phyloP scores from a whole-genome alignment of 1,140 invertebrate genomes.

The Copidosoma floridanum region DNA sequence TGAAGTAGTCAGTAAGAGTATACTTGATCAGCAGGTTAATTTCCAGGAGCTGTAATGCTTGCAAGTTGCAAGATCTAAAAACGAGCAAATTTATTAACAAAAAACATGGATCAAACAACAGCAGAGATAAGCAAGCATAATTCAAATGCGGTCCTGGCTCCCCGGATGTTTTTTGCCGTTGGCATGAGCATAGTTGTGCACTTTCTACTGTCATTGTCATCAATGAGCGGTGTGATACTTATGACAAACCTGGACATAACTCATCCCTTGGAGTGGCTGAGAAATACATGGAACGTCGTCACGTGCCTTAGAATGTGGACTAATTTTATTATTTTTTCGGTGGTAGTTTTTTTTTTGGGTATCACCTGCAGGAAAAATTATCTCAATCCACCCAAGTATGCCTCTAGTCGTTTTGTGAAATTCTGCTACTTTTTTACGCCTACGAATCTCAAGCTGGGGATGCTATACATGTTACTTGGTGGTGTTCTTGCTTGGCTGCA shows the following conservation, averaged over 20 bases:
- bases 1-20: not conserved
- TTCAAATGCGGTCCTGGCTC: constrained; percentile 54
- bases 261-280: constrained; percentile 57
- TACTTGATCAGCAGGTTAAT: no score
- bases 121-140: constrained; percentile 26
- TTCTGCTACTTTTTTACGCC: constrained; percentile 62
- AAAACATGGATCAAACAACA: constrained; percentile 27
- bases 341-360: constrained; percentile 60
- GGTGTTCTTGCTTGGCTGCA: constrained; percentile 63
- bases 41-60: constrained; percentile 4
- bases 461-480: constrained; percentile 61
- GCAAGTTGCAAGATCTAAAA: not conserved
- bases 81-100: not conserved
- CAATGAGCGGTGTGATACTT: constrained; percentile 57
- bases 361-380: constrained; percentile 63
- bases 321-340: constrained; percentile 57
- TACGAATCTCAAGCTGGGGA: constrained; percentile 60
- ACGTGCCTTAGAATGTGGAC: constrained; percentile 59
- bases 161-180: constrained; percentile 54
- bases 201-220: constrained; percentile 55
- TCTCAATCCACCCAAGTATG: constrained; percentile 54
- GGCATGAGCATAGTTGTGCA: constrained; percentile 55
- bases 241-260: constrained; percentile 58
- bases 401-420: constrained; percentile 63
- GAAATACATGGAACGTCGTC: constrained; percentile 52